Base-by-base conservation (phyloP, 2,888 invertebrate species). In the Patella pellucida region DNA sequence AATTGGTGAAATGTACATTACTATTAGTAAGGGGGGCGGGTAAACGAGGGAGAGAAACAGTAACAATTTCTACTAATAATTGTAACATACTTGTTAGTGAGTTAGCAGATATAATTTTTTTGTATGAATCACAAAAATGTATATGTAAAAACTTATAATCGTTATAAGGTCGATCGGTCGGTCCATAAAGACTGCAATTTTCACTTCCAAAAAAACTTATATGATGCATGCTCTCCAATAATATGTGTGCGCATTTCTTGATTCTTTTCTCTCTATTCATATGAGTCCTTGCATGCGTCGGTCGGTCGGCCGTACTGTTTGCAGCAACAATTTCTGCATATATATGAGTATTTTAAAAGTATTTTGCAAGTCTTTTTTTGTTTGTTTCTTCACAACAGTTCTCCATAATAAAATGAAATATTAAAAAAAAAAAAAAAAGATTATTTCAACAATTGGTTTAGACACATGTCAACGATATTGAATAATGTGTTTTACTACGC, bases 341-440 rank as follows among this genome's bases (percentile, higher is more conserved):
- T 62, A 62, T 62, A 12, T 62, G 62, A 62, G 62, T 62, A 62
- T 62, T 62, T 23, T 23, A 23, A 62, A 23, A 19, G 23, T 62
- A 62, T 62, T 62, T 62, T 62, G 62, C 62, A 62, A 62, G 62
- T 62, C 41, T 41, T 41, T 41, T 41, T 41, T 41, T n/a, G n/a
- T n/a, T n/a, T n/a, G n/a, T 31, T 31, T 62, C 11, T 23, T 23
- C 72, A 72, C 52, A 72, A 19, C 31, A 23, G 27, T 52, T 69
- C n/a, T n/a, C n/a, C 41, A 41, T 41, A 41, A 41, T 41, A 68
- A 68, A 68, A 68, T 27, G 31, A 68, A 31, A 68, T 27, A 52
- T 31, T 72, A 68, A 68, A 73, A 71, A 73, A 73, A 68, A 72
- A 72, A 54, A 73, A 73, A 69, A 50, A 71, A 56, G 56, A 74